Conservation (phyloP, 1,140 invertebrate genomes). For the Protaetia brevitarsis region DNA sequence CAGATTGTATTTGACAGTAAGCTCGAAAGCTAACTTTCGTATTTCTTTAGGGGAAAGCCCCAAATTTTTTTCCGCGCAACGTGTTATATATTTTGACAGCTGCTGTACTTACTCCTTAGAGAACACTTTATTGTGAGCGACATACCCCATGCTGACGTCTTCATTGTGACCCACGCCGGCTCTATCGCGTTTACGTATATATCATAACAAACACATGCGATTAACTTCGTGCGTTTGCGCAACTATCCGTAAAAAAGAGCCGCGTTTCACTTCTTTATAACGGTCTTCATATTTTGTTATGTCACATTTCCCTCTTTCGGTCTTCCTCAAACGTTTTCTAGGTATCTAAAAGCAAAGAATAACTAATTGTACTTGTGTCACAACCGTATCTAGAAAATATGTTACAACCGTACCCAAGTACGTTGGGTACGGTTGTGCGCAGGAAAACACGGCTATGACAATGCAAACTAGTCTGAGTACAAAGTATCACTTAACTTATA, state of each 20-base stretch:
- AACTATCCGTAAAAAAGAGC: conserved; percentile 28
- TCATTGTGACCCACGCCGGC: too few species aligned
- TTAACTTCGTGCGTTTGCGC: conserved; percentile 29
- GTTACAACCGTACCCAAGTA: not conserved
- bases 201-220: conserved; percentile 27
- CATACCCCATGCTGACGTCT: too few species aligned
- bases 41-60: conserved; percentile 33
- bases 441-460: conserved; percentile 2
- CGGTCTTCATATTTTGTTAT: conserved; percentile 26
- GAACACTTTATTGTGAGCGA: too few species aligned
- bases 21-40: too few species aligned
- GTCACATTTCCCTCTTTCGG: too few species aligned
- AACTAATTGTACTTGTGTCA: not conserved
- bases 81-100: conserved; percentile 31
- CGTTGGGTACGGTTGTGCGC: not conserved
- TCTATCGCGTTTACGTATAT: conserved; percentile 26
- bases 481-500: conserved; percentile 10
- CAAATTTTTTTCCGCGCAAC: conserved; percentile 34
- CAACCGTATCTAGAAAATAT: not conserved
- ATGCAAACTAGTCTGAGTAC: conserved; percentile 3
- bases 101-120: conserved; percentile 24
- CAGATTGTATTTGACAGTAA: conserved; percentile 36
- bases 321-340: conserved; percentile 17
- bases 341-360: conserved; percentile 23
- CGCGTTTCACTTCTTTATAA: conserved; percentile 30